A percentile compares a stretch with the other conserved stretches of the same genome.
Conservation (phyloP, 2,888 invertebrate species). For the Loripinus fragilis region DNA sequence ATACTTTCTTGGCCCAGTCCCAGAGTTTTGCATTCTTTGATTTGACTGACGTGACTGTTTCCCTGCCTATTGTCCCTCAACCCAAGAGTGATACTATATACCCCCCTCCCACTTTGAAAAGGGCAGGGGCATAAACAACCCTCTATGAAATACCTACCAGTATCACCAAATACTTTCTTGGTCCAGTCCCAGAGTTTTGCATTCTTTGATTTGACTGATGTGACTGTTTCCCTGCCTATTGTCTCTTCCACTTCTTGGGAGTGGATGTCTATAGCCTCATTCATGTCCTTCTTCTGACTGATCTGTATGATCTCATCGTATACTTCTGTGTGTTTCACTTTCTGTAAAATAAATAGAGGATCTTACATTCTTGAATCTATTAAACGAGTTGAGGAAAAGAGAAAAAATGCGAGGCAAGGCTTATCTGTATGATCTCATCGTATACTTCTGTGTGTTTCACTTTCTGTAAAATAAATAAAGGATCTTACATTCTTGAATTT, state of each 20-base stretch:
- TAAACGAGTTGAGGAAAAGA: too few species aligned
- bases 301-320: not conserved
- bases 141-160: too few species aligned
- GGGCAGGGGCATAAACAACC: too few species aligned
- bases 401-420: too few species aligned
- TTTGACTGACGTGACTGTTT: constrained; percentile 14
- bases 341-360: not conserved
- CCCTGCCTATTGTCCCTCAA: constrained; percentile 33
- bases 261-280: not conserved
- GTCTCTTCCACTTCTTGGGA: constrained; percentile 31
- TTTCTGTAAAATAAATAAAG: constrained; percentile 8
- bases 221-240: constrained; percentile 33
- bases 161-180: not conserved
- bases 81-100: too few species aligned
- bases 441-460: not conserved
- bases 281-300: not conserved
- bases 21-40: constrained; percentile 34
- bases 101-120: too few species aligned
- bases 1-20: constrained; percentile 6
- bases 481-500: too few species aligned
- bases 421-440: not conserved
- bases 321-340: not conserved
- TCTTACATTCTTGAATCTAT: too few species aligned
- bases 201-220: constrained; percentile 18
- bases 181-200: constrained; percentile 38